Evolutionary conservation across 2,888 invertebrate species (phyloP).

Genomic region (Sycophila texana): DNA sequence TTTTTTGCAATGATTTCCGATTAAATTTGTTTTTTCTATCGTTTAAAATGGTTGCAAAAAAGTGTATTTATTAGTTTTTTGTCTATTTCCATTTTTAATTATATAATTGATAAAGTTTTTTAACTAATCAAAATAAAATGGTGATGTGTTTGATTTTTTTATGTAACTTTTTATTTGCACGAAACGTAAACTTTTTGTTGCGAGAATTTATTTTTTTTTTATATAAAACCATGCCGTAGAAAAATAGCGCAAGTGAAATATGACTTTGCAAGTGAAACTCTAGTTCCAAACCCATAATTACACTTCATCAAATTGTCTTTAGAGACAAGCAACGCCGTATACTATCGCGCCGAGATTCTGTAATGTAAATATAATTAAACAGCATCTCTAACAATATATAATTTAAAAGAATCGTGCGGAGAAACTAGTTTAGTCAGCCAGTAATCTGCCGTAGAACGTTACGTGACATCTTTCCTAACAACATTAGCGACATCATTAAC

Average conservation of each 20-base stretch:
- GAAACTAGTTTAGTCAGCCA: conserved; percentile 1
- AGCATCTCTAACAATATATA: neutral
- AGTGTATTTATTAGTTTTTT: too few relatives aligned
- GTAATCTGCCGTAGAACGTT: too few relatives aligned
- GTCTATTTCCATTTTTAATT: too few relatives aligned
- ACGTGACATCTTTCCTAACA: too few relatives aligned
- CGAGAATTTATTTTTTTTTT: neutral
- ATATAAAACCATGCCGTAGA: neutral
- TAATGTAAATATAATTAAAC: conserved; percentile 38
- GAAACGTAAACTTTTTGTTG: conserved; percentile 1
- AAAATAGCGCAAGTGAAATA: conserved; percentile 8
- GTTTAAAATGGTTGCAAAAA: too few relatives aligned
- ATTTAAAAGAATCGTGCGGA: conserved; percentile 9
- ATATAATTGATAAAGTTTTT: neutral
- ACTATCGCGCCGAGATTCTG: neutral
- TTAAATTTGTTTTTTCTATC: neutral
- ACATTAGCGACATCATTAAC: too few relatives aligned
- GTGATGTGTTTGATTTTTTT: too few relatives aligned
- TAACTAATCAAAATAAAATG: too few relatives aligned
- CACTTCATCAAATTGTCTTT: conserved; percentile 30
- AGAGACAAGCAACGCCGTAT: conserved; percentile 8
- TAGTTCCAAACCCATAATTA: conserved; percentile 3
- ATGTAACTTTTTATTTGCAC: too few relatives aligned
- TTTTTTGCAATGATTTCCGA: conserved; percentile 8
- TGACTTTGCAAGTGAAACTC: conserved; percentile 1